A percentile compares a stretch with the other conserved stretches of the same genome.
Evolutionary conservation across 2,113 vertebrate species (phyloP).

Genomic region (Nycticebus coucang): DNA sequence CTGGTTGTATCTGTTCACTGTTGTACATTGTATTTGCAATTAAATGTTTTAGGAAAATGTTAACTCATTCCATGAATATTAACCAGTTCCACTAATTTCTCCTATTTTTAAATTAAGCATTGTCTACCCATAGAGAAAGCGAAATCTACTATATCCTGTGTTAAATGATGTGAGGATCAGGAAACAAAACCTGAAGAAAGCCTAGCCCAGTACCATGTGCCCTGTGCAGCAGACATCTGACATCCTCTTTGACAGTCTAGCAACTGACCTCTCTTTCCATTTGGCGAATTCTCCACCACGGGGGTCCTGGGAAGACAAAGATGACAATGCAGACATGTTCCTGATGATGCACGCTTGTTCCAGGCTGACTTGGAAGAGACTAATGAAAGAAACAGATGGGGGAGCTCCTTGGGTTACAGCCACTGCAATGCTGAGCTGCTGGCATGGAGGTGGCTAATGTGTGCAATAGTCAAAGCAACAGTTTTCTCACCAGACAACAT

Average conservation of each 20-base stretch:
- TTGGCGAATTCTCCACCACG: background rate
- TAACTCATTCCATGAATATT: background rate
- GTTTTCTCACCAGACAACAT: background rate
- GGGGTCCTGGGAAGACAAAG: background rate
- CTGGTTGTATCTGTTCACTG: background rate
- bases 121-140: background rate
- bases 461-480: background rate
- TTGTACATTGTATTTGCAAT: background rate
- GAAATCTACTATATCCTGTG: background rate
- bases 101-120: background rate
- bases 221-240: background rate
- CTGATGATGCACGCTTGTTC: background rate
- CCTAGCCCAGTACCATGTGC: background rate
- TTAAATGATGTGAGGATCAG: background rate
- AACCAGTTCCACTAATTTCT: background rate
- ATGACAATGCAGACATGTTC: background rate
- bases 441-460: background rate
- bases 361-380: background rate
- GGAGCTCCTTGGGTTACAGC: too few species aligned
- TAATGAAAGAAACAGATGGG: fast-evolving
- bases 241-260: background rate
- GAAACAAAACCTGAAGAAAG: background rate
- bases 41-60: background rate
- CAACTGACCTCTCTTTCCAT: background rate
- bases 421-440: background rate